These are phyloP conservation scores for Scaptomyza reducta DNA, from an alignment of 2,888 invertebrate species.

Conservation along the genomic window DNA sequence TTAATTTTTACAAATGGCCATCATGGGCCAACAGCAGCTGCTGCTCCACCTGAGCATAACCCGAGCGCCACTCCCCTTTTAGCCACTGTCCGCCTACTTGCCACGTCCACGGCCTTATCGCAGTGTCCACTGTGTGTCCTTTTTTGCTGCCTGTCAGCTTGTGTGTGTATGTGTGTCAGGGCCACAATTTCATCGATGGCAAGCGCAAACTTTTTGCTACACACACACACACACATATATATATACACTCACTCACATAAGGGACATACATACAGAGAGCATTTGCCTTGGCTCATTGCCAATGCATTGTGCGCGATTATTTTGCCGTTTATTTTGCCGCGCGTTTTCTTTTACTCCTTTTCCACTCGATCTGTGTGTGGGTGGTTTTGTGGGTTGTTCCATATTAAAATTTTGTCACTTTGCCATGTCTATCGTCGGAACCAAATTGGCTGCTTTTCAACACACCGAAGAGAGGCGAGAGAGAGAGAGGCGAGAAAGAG, in stretches of 20 bases:
- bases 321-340: slow-evolving; percentile 79
- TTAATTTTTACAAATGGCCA: slow-evolving; percentile 72
- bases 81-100: slow-evolving; percentile 15
- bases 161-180: slow-evolving; percentile 35
- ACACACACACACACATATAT: slow-evolving; percentile 28
- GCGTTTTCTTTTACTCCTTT: slow-evolving; percentile 53
- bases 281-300: slow-evolving; percentile 72
- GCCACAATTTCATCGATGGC: slow-evolving; percentile 79
- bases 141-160: slow-evolving; percentile 25
- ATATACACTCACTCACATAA: slow-evolving; percentile 26
- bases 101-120: slow-evolving; percentile 41
- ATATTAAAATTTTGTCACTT: slow-evolving; percentile 82
- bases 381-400: slow-evolving; percentile 38
- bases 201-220: slow-evolving; percentile 54
- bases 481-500: background rate
- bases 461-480: background rate
- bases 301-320: slow-evolving; percentile 82
- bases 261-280: slow-evolving; percentile 1
- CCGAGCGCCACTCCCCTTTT: slow-evolving; percentile 32
- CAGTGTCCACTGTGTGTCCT: slow-evolving; percentile 25
- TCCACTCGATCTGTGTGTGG: slow-evolving; percentile 2
- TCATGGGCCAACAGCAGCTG: slow-evolving; percentile 15
- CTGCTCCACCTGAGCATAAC: slow-evolving; percentile 27
- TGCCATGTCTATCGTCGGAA: slow-evolving; percentile 73
- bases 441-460: slow-evolving; percentile 25